These are phyloP conservation scores for Augiades crinisus DNA, from an alignment of 2,888 invertebrate genomes.

Conservation along the genomic window DNA sequence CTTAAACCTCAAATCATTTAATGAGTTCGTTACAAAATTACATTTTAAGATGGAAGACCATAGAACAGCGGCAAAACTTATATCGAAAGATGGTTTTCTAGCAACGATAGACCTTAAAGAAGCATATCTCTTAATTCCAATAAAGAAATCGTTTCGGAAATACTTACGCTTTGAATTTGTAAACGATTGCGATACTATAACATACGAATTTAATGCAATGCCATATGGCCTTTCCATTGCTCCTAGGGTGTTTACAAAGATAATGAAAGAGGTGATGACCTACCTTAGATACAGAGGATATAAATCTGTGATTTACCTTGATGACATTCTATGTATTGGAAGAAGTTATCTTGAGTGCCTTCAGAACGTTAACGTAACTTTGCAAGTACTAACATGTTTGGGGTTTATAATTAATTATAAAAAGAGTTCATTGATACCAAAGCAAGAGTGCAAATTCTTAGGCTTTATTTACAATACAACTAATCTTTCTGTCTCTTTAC, in stretches of 20 bases:
- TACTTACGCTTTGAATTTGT: conserved; percentile 33
- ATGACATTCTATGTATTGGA: conserved; percentile 29
- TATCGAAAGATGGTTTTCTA: conserved; percentile 26
- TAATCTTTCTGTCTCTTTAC: conserved; percentile 10
- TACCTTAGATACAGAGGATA: conserved; percentile 14
- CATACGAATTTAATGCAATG: conserved; percentile 22
- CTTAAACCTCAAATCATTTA: conserved; percentile 33
- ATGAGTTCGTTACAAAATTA: conserved; percentile 27
- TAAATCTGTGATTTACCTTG: conserved; percentile 25
- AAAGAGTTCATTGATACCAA: conserved; percentile 22
- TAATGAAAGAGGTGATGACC: conserved; percentile 19
- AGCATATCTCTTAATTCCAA: conserved; percentile 31
- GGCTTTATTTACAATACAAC: conserved; percentile 22
- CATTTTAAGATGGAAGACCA: conserved; percentile 39
- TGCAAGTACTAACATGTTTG: conserved; percentile 11
- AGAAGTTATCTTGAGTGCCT: not conserved
- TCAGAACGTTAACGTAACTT: conserved; percentile 13
- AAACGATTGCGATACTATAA: conserved; percentile 11
- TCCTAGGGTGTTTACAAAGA: conserved; percentile 19
- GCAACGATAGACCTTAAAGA: conserved; percentile 35
- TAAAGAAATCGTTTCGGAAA: conserved; percentile 22
- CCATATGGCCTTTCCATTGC: conserved; percentile 24
- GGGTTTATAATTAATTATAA: conserved; percentile 26
- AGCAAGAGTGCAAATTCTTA: conserved; percentile 15
- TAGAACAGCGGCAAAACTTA: conserved; percentile 30